A percentile compares a stretch with the other conserved stretches of the same genome.
These are phyloP conservation scores for Synanthedon formicaeformis DNA, from an alignment of 2,888 invertebrate species.

Conservation along the genomic window DNA sequence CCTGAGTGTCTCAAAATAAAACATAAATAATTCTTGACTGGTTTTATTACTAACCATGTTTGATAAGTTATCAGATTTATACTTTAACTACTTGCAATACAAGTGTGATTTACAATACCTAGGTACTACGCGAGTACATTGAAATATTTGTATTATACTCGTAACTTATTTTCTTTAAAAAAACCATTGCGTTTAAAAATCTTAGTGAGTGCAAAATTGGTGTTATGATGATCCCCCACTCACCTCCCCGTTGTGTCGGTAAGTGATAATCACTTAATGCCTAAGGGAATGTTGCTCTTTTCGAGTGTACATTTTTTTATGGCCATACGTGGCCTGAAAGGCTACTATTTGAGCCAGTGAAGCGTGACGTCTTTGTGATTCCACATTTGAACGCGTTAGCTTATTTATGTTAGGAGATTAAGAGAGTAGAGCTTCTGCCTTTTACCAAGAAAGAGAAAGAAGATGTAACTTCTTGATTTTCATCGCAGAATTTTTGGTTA, in stretches of 20 bases:
- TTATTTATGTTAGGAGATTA: not conserved
- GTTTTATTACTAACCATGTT: too few relatives aligned
- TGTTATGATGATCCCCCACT: not conserved
- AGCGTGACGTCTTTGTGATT: not conserved
- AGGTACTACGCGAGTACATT: too few relatives aligned
- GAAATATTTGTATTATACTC: too few relatives aligned
- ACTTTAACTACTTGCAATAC: too few relatives aligned
- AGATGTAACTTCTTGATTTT: not conserved
- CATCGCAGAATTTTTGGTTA: not conserved
- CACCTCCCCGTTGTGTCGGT: conserved; percentile 4
- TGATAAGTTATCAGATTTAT: too few relatives aligned
- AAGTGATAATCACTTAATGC: conserved; percentile 8
- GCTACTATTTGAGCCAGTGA: conserved; percentile 1
- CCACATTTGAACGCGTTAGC: not conserved
- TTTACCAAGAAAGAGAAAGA: not conserved
- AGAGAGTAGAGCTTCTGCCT: too few relatives aligned
- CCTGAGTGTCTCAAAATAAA: too few relatives aligned
- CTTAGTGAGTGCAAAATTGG: not conserved
- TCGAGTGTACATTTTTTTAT: conserved; percentile 3
- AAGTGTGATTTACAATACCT: too few relatives aligned
- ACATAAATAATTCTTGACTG: too few relatives aligned
- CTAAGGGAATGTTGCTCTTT: conserved; percentile 7
- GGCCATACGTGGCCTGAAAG: conserved; percentile 1
- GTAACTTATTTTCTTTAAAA: not conserved
- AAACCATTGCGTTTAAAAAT: not conserved